Evolutionary conservation across 2,888 invertebrate genomes (phyloP), one percentile per base, ranked within the genome.

Genomic region (Erebia palarica): DNA sequence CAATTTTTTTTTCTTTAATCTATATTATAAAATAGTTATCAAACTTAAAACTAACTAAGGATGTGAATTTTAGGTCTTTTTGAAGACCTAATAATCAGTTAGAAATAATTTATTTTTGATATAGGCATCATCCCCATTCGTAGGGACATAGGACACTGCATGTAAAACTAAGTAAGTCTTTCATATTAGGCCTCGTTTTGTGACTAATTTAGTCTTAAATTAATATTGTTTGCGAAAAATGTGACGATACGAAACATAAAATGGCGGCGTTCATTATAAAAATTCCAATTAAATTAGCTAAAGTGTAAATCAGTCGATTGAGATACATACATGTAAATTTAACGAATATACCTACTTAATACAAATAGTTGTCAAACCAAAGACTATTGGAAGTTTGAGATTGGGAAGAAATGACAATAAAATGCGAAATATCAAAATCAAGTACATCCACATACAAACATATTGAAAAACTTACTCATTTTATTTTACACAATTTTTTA

Each of bases 301-400:
- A 58, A 60, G 47, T 70, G 59, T 65, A 69, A 73, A 70, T 75
- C 73, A 71, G 71, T 73, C 71, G 68, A 61, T 49, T 66, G 60
- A 36, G 36, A 36, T 36, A 60, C 36, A 70, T 68, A 70, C 47
- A 67, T 57, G 64, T 59, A 14, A 59, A 10, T 16, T 27, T 49
- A 49, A 58, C 55, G 10, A 18, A 47, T 60, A 65, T n/a, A n/a
- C n/a, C n/a, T n/a, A n/a, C 49, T 51, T 21, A 61, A 65, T 74
- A 70, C 27, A 64, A 71, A 64, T 64, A 42, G 65, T 65, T 21
- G 21, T 57, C 13, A 13, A 7, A n/a, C n/a, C 57, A 18, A 21
- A 51, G 14, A 44, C 44, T 21, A 42, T 60, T 18, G 47, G 61
- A 63, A 47, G 61, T 13, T 18, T 13, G 7, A 14, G 7, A 47